These are phyloP conservation scores for Rhyacophila evoluta DNA, from an alignment of 2,888 invertebrate species.

Conservation along the genomic window DNA sequence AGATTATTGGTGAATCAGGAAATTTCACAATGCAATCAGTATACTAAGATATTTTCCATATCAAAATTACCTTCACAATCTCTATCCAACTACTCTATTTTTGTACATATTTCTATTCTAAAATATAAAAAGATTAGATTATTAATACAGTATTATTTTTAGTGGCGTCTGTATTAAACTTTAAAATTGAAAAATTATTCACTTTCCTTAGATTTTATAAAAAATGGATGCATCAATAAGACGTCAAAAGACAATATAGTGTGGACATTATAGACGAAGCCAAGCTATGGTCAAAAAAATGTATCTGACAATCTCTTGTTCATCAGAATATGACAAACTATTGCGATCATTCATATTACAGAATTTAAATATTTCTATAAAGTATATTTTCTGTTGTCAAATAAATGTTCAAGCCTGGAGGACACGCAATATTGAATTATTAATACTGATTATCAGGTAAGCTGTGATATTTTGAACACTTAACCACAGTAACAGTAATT, in stretches of 20 bases:
- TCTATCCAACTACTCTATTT: conserved; percentile 28
- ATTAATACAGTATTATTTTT: conserved; percentile 28
- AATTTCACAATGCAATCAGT: too few species aligned
- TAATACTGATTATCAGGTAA: conserved; percentile 19
- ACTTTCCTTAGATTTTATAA: conserved; percentile 7
- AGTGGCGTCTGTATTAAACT: conserved; percentile 18
- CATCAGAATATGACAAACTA: too few species aligned
- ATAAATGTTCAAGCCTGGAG: too few species aligned
- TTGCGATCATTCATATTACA: too few species aligned
- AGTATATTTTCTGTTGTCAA: too few species aligned
- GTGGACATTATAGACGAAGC: conserved; percentile 3
- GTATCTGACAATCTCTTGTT: neutral
- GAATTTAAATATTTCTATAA: too few species aligned
- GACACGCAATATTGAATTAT: neutral
- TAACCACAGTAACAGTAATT: too few species aligned
- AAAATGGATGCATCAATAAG: conserved; percentile 1
- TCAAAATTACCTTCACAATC: conserved; percentile 39
- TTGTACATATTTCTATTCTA: conserved; percentile 27
- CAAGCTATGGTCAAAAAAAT: neutral
- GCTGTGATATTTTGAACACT: neutral
- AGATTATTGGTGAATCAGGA: too few species aligned
- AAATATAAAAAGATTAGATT: conserved; percentile 42
- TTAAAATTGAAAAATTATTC: conserved; percentile 4
- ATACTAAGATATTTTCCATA: neutral
- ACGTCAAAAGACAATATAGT: conserved; percentile 4